These are phyloP conservation scores for Tolmerus cingulatus DNA, from an alignment of 2,888 invertebrate genomes.

Conservation along the genomic window DNA sequence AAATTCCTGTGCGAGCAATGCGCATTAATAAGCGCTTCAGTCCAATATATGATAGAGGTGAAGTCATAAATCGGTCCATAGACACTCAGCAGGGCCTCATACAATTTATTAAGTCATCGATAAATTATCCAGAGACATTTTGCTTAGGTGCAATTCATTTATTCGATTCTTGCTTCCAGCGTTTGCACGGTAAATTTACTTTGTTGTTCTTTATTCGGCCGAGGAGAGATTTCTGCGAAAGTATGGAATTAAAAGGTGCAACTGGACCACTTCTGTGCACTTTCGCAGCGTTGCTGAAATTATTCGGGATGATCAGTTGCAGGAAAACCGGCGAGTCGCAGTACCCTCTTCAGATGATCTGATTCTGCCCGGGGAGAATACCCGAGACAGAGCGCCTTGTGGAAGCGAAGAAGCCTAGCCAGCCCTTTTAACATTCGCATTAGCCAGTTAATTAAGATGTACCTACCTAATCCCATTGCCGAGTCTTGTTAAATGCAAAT, in stretches of 20 bases:
- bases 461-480: constrained; percentile 43
- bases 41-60: constrained; percentile 27
- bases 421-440: background rate
- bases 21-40: constrained; percentile 21
- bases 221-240: background rate
- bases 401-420: background rate
- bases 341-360: background rate
- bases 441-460: constrained; percentile 49
- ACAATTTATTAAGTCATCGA: constrained; percentile 54
- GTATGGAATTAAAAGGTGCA: background rate
- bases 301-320: background rate
- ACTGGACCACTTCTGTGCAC: background rate
- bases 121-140: constrained; percentile 37
- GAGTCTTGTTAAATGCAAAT: constrained; percentile 50
- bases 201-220: background rate
- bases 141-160: constrained; percentile 47
- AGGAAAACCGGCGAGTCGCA: background rate
- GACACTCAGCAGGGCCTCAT: constrained; percentile 53
- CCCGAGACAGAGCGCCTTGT: background rate
- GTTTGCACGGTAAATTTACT: background rate
- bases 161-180: constrained; percentile 7
- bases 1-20: constrained; percentile 23
- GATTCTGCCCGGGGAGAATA: background rate
- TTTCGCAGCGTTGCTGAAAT: background rate
- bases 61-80: constrained; percentile 52